Evolutionary conservation across 2,888 invertebrate genomes (phyloP), one percentile per base, ranked within the genome.

Genomic region (Clanis bilineata): DNA sequence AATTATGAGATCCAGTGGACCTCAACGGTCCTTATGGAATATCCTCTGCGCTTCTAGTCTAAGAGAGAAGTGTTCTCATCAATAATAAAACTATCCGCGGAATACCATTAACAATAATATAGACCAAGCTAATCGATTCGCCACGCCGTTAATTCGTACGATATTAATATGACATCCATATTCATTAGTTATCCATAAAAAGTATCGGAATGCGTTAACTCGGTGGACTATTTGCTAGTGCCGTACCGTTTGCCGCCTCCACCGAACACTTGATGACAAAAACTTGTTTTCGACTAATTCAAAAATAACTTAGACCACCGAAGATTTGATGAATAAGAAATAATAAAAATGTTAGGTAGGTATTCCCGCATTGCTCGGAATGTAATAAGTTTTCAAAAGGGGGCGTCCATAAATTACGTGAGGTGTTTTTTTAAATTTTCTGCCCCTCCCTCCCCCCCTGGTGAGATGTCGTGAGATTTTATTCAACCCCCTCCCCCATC

Each of bases 181-280:
- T 44, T 41, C 1, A 47, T 47, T 15, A 47, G 6, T 7, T 4
- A 28, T 28, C 18, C 28, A 4, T 22, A 23, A 28, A 51, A 18
- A 15, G 51, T 18, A 18, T 51, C 18, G 51, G 32, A 51, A 51
- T 32, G 51, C 18, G 28, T 51, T 51, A 10, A 18, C 15, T 28
- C 10, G 32, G 18, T 10, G 18, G 28, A 51, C 25, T 47, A 28
- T 47, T 32, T 10, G 32, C 18, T 3, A 32, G 32, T 51, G 51
- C 32, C 18, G 51, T 51, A 51, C 51, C 51, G 51, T 51, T 44
- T 51, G 32, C 51, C 51, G 51, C 51, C 51, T 51, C 51, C 32
- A 51, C 15, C 28, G 32, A 32, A 32, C 4, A 32, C 10, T 32
- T 18, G 6, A 28, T 28, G 9, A 32, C 18, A 51, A 51, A 51